These are phyloP conservation scores for Patiria miniata DNA, from an alignment of 35 echinoderm and acorn worm species.

Conservation along the genomic window DNA sequence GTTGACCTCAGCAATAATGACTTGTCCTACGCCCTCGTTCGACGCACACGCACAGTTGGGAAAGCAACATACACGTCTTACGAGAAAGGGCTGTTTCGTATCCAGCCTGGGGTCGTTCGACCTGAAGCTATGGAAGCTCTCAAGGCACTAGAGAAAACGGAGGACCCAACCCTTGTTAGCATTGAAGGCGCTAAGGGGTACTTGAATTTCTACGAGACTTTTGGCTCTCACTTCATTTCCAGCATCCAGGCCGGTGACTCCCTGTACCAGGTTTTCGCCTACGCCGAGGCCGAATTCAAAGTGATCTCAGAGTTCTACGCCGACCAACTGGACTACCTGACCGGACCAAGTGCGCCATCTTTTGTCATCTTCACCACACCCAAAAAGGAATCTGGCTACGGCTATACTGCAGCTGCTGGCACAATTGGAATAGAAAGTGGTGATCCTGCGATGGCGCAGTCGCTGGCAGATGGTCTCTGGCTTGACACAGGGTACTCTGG, in stretches of 20 bases:
- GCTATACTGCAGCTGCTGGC: slow-evolving; percentile 3
- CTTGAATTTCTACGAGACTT: not conserved
- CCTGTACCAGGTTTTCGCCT: slow-evolving; percentile 9
- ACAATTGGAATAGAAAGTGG: not conserved
- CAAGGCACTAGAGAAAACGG: not conserved
- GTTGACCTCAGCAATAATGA: not conserved
- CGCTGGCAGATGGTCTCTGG: not conserved
- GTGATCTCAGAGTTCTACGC: not conserved
- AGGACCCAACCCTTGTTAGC: not conserved
- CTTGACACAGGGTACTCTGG: not conserved
- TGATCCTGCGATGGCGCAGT: not conserved
- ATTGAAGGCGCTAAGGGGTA: not conserved
- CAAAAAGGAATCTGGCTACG: slow-evolving; percentile 1
- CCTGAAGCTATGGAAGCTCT: not conserved
- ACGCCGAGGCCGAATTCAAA: not conserved
- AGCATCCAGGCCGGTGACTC: not conserved
- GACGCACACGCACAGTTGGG: not conserved
- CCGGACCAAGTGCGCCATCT: not conserved
- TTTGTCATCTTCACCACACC: slow-evolving; percentile 4
- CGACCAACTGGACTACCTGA: not conserved
- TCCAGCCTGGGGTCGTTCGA: too few relatives aligned
- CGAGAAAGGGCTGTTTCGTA: not conserved
- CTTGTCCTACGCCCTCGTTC: slow-evolving; percentile 15
- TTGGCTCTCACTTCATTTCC: not conserved
- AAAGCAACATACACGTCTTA: not conserved